Conservation (phyloP, 2,797 vertebrate species). For the Diplodus sargus region DNA sequence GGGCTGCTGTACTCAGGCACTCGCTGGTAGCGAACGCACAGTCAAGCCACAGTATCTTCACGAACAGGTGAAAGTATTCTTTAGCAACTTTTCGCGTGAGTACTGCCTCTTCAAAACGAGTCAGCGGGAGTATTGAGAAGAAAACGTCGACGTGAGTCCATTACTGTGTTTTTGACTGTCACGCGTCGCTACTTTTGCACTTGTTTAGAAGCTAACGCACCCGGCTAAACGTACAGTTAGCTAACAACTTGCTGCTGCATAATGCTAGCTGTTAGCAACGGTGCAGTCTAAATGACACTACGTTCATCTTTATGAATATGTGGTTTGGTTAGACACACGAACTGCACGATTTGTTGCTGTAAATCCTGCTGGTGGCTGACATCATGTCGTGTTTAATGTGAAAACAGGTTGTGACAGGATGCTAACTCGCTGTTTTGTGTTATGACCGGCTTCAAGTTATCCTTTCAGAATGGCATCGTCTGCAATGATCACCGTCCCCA, state of each 20-base stretch:
- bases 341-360: background rate
- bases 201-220: slow-evolving; percentile 65
- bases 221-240: slow-evolving; percentile 53
- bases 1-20: slow-evolving; percentile 68
- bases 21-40: slow-evolving; percentile 58
- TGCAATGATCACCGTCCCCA: slow-evolving; percentile 90
- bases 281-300: background rate
- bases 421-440: slow-evolving; percentile 30
- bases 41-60: slow-evolving; percentile 23
- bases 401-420: background rate
- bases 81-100: slow-evolving; percentile 41
- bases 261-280: slow-evolving; percentile 49
- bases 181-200: slow-evolving; percentile 51
- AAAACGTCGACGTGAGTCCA: background rate
- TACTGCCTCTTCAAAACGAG: slow-evolving; percentile 2
- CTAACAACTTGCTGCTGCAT: slow-evolving; percentile 62
- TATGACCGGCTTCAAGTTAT: slow-evolving; percentile 11
- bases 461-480: slow-evolving; percentile 84
- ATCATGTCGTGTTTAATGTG: background rate
- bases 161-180: slow-evolving; percentile 6
- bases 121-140: background rate
- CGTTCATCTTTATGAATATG: background rate
- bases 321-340: background rate
- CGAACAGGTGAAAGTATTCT: slow-evolving; percentile 76
- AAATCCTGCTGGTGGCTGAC: background rate